Conservation (phyloP, 2,113 vertebrate genomes). For the Hystrix brachyura region DNA sequence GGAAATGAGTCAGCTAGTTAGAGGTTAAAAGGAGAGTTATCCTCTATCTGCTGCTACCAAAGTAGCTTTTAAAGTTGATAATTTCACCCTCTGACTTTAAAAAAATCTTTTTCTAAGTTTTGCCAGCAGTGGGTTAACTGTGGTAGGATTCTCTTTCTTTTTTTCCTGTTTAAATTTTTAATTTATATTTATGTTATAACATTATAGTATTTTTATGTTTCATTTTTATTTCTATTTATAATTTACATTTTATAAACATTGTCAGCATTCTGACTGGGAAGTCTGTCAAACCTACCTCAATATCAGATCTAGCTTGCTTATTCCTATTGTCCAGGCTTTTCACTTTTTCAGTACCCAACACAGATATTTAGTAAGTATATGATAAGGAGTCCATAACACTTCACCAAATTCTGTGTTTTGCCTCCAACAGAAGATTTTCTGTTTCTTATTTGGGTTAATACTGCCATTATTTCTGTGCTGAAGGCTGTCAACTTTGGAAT, state of each 20-base stretch:
- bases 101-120: constrained; percentile 60
- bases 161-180: neutral
- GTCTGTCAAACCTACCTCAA: neutral
- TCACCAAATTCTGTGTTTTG: neutral
- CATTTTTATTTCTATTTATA: neutral
- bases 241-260: constrained; percentile 30
- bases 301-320: neutral
- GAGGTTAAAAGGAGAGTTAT: constrained; percentile 62
- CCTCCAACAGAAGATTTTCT: neutral
- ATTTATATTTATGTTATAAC: neutral
- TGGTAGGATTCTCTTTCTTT: constrained; percentile 32
- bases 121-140: constrained; percentile 8
- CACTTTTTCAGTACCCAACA: neutral
- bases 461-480: neutral
- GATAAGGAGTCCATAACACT: neutral
- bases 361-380: neutral
- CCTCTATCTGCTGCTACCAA: constrained; percentile 25
- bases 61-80: constrained; percentile 55
- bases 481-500: neutral
- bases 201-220: neutral
- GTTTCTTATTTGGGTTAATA: neutral
- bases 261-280: neutral
- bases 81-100: constrained; percentile 30
- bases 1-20: constrained; percentile 51
- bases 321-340: neutral